Evolutionary conservation across 2,888 invertebrate species (phyloP).

Genomic region (Diabrotica balteata): DNA sequence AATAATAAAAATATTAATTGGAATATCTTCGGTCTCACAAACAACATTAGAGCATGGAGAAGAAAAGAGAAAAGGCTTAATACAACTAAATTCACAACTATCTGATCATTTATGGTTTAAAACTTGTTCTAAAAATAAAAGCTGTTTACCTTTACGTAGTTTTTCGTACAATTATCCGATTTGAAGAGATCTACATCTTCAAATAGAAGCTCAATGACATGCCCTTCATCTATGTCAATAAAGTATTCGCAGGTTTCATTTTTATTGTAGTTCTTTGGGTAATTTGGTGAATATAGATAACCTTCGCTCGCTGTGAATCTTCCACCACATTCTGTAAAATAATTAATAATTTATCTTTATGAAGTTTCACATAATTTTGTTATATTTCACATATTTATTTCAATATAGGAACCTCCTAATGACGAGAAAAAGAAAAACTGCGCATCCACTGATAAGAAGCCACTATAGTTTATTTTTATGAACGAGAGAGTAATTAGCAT

Average conservation of each 20-base stretch:
- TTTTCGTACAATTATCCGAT: conserved; percentile 40
- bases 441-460: too few relatives aligned
- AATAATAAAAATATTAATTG: too few relatives aligned
- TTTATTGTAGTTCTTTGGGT: conserved; percentile 79
- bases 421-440: too few relatives aligned
- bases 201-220: conserved; percentile 74
- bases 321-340: conserved; percentile 77
- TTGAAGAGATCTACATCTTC: conserved; percentile 66
- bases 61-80: too few relatives aligned
- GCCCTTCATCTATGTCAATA: conserved; percentile 71
- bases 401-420: too few relatives aligned
- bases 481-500: too few relatives aligned
- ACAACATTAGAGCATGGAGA: too few relatives aligned
- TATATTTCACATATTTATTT: background rate
- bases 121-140: background rate
- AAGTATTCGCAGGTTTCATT: conserved; percentile 81
- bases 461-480: too few relatives aligned
- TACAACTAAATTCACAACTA: too few relatives aligned
- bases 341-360: background rate
- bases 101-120: too few relatives aligned
- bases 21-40: too few relatives aligned
- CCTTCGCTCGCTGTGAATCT: conserved; percentile 68
- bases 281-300: conserved; percentile 79
- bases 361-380: background rate
- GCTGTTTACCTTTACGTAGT: conserved; percentile 49